These are phyloP conservation scores for Cricetomys ansorgei DNA, from an alignment of 2,113 vertebrate species.

Conservation along the genomic window DNA sequence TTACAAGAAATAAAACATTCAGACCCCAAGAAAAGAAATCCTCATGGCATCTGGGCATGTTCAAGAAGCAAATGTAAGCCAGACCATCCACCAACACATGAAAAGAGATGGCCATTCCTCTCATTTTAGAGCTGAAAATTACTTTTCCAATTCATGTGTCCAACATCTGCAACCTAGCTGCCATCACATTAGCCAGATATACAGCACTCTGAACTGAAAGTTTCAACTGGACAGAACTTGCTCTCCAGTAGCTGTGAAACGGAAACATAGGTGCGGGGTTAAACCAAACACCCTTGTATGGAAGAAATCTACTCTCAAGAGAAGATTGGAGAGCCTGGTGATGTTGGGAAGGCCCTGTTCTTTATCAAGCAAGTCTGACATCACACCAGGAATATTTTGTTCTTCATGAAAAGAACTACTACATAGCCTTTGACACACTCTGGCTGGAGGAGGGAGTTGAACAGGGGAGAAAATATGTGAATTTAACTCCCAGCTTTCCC, in stretches of 20 bases:
- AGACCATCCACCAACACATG: not conserved
- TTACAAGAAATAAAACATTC: slow-evolving; percentile 54
- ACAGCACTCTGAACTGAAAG: not conserved
- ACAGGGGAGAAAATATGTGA: not conserved
- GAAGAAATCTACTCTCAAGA: slow-evolving; percentile 19
- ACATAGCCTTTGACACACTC: slow-evolving; percentile 29
- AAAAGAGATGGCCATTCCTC: slow-evolving; percentile 43
- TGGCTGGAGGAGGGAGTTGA: not conserved
- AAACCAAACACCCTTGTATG: slow-evolving; percentile 5
- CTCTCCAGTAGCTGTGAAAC: slow-evolving; percentile 51
- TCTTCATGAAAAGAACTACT: slow-evolving; percentile 37
- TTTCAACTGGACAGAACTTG: slow-evolving; percentile 21
- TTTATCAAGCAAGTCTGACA: slow-evolving; percentile 56
- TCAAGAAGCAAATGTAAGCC: slow-evolving; percentile 37
- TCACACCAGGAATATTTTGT: slow-evolving; percentile 8
- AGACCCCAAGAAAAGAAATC: not conserved
- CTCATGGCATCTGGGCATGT: slow-evolving; percentile 30
- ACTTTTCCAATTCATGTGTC: slow-evolving; percentile 38
- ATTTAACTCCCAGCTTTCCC: slow-evolving; percentile 47
- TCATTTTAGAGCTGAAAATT: slow-evolving; percentile 45
- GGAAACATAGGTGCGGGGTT: not conserved
- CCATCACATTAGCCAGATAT: slow-evolving; percentile 48
- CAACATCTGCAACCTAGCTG: slow-evolving; percentile 43
- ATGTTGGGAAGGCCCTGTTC: not conserved
- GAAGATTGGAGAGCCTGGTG: not conserved